phyloP scores from a whole-genome alignment of 2,113 vertebrate genomes.

The Pseudorhombus dupliciocellatus region DNA sequence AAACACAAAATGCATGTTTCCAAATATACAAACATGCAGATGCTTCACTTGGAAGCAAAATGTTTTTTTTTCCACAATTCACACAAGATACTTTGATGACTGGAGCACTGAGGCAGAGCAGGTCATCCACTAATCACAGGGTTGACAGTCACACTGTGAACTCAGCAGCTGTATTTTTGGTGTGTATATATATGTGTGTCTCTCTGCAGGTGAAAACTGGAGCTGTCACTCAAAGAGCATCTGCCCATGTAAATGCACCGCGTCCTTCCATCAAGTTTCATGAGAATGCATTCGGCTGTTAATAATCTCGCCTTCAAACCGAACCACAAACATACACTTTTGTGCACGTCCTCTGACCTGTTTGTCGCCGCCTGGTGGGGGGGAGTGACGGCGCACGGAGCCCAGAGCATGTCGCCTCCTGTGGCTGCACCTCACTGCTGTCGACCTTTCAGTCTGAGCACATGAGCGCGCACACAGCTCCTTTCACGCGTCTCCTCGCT shows the following conservation, averaged over 20 bases:
- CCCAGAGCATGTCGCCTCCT: slow-evolving; percentile 66
- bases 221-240: too few species aligned
- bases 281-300: too few species aligned
- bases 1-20: too few species aligned
- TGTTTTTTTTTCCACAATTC: not conserved
- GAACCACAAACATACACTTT: not conserved
- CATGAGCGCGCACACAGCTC: slow-evolving; percentile 18
- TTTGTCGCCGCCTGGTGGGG: slow-evolving; percentile 72
- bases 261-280: too few species aligned
- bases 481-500: slow-evolving; percentile 20
- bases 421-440: slow-evolving; percentile 64
- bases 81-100: not conserved
- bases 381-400: slow-evolving; percentile 7
- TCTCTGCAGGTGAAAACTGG: too few species aligned
- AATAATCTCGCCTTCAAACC: not conserved
- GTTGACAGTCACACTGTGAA: not conserved
- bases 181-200: too few species aligned
- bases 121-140: not conserved
- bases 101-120: not conserved
- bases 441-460: slow-evolving; percentile 64
- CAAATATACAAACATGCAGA: too few species aligned
- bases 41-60: too few species aligned
- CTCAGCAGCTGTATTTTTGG: not conserved
- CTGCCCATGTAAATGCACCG: too few species aligned
- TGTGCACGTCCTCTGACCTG: not conserved